phyloP scores from a whole-genome alignment of 2,888 invertebrate genomes.

The Rhingia campestris region DNA sequence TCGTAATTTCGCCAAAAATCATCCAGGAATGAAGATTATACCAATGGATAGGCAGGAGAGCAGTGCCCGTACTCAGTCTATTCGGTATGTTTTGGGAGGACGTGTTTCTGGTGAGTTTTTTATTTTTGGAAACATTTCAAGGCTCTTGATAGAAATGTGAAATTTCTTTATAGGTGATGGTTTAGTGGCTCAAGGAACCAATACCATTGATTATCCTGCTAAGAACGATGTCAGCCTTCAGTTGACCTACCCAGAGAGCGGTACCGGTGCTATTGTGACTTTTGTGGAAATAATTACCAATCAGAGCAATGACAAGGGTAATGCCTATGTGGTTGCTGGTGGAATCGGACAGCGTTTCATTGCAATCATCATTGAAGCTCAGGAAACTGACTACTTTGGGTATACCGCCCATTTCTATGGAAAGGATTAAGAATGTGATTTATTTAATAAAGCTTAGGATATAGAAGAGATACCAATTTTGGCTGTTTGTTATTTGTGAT shows the following conservation, averaged over 20 bases:
- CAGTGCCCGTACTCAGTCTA: constrained; percentile 72
- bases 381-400: constrained; percentile 78
- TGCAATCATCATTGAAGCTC: constrained; percentile 79
- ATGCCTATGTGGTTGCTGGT: constrained; percentile 80
- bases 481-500: too few species aligned
- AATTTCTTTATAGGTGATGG: constrained; percentile 78
- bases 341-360: constrained; percentile 81
- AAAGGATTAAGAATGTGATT: constrained; percentile 38
- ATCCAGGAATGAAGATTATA: constrained; percentile 77
- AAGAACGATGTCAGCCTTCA: constrained; percentile 79
- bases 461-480: neutral
- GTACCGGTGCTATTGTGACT: constrained; percentile 78
- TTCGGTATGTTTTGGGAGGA: constrained; percentile 79
- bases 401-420: constrained; percentile 80
- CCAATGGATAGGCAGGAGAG: constrained; percentile 76
- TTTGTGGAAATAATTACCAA: constrained; percentile 78
- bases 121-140: neutral
- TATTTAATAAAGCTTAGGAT: constrained; percentile 11
- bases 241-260: constrained; percentile 79
- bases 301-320: constrained; percentile 79
- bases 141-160: neutral
- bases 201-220: constrained; percentile 77
- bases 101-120: constrained; percentile 77
- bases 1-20: constrained; percentile 76
- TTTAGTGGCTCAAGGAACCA: constrained; percentile 79